Evolutionary conservation across 2,113 vertebrate genomes (phyloP).

Genomic region (Caloenas nicobarica): DNA sequence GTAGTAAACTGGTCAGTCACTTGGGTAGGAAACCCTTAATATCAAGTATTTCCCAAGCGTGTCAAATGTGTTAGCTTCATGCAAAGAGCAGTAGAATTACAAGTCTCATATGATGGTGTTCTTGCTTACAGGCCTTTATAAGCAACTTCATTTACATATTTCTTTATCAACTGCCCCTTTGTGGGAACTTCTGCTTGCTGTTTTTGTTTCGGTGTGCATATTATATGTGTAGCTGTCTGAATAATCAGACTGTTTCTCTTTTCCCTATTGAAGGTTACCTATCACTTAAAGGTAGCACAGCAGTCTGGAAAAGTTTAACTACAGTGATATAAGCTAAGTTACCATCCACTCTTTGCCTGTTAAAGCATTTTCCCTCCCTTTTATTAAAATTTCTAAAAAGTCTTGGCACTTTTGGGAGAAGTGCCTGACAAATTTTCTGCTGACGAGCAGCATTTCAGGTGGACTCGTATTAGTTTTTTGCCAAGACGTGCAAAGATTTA

Average conservation of each 20-base stretch:
- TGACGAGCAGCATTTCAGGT: not conserved
- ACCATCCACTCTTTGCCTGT: not conserved
- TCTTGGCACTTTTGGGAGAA: not conserved
- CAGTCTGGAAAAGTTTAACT: not conserved
- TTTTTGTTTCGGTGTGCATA: not conserved
- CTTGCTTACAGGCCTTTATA: not conserved
- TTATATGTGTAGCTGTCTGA: not conserved
- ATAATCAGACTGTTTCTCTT: not conserved
- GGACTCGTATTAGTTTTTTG: not conserved
- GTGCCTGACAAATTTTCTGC: not conserved
- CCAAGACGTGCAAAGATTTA: not conserved
- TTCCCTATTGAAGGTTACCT: not conserved
- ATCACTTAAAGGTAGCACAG: not conserved
- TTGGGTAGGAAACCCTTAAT: not conserved
- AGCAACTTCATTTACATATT: not conserved
- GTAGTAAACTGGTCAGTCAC: not conserved
- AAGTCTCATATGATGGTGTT: not conserved
- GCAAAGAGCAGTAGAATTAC: not conserved
- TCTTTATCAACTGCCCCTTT: not conserved
- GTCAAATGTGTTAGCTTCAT: not conserved
- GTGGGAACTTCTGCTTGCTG: not conserved
- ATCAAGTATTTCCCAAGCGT: not conserved
- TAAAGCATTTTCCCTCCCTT: not conserved
- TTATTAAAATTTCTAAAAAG: not conserved
- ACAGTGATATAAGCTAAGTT: not conserved